Conservation (phyloP, 2,797 vertebrate species). For the Notolabrus celidotus region DNA sequence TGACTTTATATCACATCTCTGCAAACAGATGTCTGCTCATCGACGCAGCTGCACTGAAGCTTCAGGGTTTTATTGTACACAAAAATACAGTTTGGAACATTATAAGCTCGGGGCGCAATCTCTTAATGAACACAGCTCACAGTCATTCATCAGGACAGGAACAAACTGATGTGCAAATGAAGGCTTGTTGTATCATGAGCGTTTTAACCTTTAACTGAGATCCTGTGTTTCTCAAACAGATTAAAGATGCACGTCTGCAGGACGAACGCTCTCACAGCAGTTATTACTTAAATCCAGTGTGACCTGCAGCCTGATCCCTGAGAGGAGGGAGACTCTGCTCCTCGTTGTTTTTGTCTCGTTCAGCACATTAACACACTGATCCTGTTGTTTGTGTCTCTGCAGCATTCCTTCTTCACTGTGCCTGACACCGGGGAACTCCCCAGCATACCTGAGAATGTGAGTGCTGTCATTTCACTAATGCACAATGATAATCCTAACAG, state of each 20-base stretch:
- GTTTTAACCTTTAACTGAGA: too few species aligned
- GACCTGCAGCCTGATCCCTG: neutral
- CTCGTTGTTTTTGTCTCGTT: neutral
- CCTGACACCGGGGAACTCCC: slow-evolving; percentile 94
- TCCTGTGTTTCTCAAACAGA: neutral
- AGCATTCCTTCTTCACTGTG: slow-evolving; percentile 98
- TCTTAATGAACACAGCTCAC: too few species aligned
- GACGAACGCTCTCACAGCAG: neutral
- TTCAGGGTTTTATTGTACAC: too few species aligned
- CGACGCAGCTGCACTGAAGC: too few species aligned
- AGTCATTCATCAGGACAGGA: too few species aligned
- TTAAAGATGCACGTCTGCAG: neutral
- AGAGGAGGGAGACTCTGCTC: too few species aligned
- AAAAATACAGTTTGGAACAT: too few species aligned
- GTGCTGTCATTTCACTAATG: slow-evolving; percentile 64
- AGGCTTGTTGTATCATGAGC: too few species aligned
- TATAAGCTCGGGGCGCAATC: too few species aligned
- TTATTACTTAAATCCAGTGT: neutral
- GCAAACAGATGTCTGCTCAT: neutral
- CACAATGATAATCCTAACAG: neutral
- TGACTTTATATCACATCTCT: neutral
- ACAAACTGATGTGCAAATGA: too few species aligned
- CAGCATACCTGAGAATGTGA: slow-evolving; percentile 98
- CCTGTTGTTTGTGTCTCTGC: slow-evolving; percentile 45
- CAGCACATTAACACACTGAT: neutral